These are phyloP conservation scores for Ceraclea dissimilis DNA, from an alignment of 2,888 invertebrate species.

Conservation along the genomic window DNA sequence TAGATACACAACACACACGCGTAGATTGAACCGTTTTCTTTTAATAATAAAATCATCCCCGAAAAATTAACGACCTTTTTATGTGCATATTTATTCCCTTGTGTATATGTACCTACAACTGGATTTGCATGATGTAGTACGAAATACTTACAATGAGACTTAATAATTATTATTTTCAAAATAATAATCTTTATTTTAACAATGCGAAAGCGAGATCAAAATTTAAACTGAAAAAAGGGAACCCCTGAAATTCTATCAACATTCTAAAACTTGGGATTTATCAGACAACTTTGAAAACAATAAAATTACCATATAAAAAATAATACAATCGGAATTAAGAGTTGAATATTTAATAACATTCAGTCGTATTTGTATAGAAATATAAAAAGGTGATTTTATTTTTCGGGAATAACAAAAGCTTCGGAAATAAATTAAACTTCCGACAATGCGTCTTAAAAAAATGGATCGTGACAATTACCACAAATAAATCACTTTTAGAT, in stretches of 20 bases:
- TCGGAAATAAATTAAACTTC: too few relatives aligned
- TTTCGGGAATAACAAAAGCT: too few relatives aligned
- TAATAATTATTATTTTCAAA: not conserved
- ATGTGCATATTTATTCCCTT: conserved; percentile 16
- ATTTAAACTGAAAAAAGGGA: not conserved
- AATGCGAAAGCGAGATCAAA: not conserved
- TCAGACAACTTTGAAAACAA: not conserved
- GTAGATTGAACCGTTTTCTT: too few relatives aligned
- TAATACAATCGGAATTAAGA: not conserved
- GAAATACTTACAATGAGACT: not conserved
- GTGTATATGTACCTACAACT: not conserved
- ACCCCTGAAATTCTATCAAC: too few relatives aligned
- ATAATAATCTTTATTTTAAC: not conserved
- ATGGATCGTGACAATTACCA: too few relatives aligned
- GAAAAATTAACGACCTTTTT: conserved; percentile 15
- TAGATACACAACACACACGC: too few relatives aligned
- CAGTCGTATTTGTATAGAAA: too few relatives aligned
- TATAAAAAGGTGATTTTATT: too few relatives aligned
- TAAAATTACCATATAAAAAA: not conserved
- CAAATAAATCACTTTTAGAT: too few relatives aligned
- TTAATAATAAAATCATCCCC: conserved; percentile 4
- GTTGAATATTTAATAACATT: too few relatives aligned
- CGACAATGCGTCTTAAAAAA: too few relatives aligned
- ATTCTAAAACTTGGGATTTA: not conserved
- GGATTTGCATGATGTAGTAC: not conserved